Evolutionary conservation across 2,888 invertebrate genomes (phyloP).

Genomic region (Drosophila formosana): DNA sequence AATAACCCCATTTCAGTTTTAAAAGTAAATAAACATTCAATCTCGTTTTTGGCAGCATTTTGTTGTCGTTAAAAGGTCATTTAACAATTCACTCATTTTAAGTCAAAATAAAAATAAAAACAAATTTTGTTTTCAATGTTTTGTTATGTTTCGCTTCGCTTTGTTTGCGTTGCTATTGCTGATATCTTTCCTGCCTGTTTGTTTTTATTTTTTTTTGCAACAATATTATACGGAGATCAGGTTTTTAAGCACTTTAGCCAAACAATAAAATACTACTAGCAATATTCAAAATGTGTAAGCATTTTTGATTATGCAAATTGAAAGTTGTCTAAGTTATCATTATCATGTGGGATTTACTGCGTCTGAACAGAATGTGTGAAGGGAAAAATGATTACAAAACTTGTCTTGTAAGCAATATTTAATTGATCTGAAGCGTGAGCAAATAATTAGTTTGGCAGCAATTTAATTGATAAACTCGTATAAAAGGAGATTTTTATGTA

Average conservation of each 20-base stretch:
- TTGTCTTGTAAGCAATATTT: conserved; percentile 29
- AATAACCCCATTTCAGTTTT: conserved; percentile 34
- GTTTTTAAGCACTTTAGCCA: conserved; percentile 12
- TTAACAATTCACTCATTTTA: conserved; percentile 22
- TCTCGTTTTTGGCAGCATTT: conserved; percentile 15
- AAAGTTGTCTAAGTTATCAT: background rate
- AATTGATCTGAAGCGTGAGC: conserved; percentile 31
- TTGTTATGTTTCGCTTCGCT: conserved; percentile 12
- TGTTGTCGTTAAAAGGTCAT: conserved; percentile 18
- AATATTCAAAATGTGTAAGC: conserved; percentile 14
- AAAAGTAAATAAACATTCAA: conserved; percentile 25
- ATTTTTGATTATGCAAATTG: conserved; percentile 30
- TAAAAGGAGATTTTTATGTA: background rate
- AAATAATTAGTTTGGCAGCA: background rate
- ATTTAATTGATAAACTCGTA: background rate
- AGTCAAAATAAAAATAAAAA: conserved; percentile 2
- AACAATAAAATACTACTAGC: background rate
- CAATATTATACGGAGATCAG: conserved; percentile 21
- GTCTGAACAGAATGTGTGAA: background rate
- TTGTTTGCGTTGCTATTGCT: conserved; percentile 16
- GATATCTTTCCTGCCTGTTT: conserved; percentile 9
- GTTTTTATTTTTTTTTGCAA: conserved; percentile 8
- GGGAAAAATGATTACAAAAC: background rate
- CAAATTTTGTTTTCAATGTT: conserved; percentile 8
- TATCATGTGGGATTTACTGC: background rate